Percentiles rank a stretch among this genome's conserved stretches.
Conservation (phyloP, 2,888 invertebrate genomes). For the Coelogynopora nodosa region DNA sequence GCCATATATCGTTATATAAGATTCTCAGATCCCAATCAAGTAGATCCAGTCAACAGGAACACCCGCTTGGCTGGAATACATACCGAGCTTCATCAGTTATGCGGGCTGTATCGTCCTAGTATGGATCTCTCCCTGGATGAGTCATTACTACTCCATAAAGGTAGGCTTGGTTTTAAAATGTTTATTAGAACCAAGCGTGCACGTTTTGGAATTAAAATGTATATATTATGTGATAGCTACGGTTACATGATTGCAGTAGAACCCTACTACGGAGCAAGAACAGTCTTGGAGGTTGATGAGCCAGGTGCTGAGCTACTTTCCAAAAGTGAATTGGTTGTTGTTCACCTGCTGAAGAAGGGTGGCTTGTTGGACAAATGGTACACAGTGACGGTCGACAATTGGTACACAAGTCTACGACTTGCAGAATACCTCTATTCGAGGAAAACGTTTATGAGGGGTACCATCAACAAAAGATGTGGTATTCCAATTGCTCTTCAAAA, state of each 20-base stretch:
- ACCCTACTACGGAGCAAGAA: slow-evolving; percentile 3
- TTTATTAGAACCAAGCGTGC: neutral
- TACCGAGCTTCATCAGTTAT: neutral
- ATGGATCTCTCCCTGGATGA: neutral
- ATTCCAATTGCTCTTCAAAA: slow-evolving; percentile 4
- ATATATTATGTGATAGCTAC: neutral
- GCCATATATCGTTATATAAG: neutral
- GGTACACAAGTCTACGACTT: neutral
- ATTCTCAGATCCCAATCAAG: slow-evolving; percentile 15
- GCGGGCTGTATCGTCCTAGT: neutral
- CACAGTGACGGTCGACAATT: neutral
- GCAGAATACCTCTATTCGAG: slow-evolving; percentile 21
- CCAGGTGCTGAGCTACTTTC: neutral
- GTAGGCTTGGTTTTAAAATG: neutral
- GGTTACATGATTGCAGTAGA: neutral
- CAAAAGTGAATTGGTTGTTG: slow-evolving; percentile 18
- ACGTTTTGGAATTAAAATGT: neutral
- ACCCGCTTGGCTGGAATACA: neutral
- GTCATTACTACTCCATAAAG: neutral
- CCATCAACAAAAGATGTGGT: neutral
- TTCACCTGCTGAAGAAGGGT: slow-evolving; percentile 3
- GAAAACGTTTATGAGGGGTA: slow-evolving; percentile 8
- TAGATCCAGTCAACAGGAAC: neutral
- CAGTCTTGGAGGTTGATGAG: neutral
- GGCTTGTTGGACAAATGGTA: neutral